A percentile compares a stretch with the other conserved stretches of the same genome.
These are phyloP conservation scores for Scaptomyza cyrtandrae DNA, from an alignment of 2,888 invertebrate genomes.

Conservation along the genomic window DNA sequence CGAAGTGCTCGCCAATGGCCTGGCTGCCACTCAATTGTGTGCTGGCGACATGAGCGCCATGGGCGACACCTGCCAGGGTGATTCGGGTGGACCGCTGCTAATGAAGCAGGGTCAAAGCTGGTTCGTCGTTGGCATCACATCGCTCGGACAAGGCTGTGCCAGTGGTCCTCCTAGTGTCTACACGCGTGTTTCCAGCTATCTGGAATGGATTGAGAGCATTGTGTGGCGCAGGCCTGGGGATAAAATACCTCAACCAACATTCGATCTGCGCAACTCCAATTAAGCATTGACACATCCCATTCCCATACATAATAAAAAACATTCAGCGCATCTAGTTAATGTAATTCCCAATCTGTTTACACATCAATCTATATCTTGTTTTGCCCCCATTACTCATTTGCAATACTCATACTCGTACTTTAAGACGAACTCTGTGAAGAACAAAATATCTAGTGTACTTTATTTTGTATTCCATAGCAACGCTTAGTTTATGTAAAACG, in stretches of 20 bases:
- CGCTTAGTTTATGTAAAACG: neutral
- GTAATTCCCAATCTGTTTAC: neutral
- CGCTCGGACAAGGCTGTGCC: conserved; percentile 75
- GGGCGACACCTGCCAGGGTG: conserved; percentile 68
- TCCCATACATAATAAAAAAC: too few relatives aligned
- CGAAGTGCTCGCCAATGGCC: conserved; percentile 33
- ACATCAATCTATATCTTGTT: neutral
- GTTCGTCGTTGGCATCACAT: conserved; percentile 64
- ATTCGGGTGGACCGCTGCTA: conserved; percentile 67
- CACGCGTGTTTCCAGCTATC: conserved; percentile 71
- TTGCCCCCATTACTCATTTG: too few relatives aligned
- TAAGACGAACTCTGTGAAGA: neutral
- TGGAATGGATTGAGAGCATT: conserved; percentile 77
- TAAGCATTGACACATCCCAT: neutral
- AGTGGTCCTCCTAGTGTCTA: conserved; percentile 77
- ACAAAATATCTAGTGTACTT: neutral
- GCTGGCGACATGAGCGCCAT: conserved; percentile 52
- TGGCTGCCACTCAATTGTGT: conserved; percentile 53
- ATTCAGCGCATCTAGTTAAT: neutral
- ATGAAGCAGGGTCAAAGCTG: neutral
- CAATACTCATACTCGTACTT: neutral
- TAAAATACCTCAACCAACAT: conserved; percentile 23
- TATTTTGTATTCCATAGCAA: neutral
- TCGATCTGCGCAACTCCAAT: conserved; percentile 39
- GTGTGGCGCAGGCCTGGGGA: conserved; percentile 65